Evolutionary conservation across 2,888 invertebrate genomes (phyloP).

Genomic region (Andrena trimmerana): DNA sequence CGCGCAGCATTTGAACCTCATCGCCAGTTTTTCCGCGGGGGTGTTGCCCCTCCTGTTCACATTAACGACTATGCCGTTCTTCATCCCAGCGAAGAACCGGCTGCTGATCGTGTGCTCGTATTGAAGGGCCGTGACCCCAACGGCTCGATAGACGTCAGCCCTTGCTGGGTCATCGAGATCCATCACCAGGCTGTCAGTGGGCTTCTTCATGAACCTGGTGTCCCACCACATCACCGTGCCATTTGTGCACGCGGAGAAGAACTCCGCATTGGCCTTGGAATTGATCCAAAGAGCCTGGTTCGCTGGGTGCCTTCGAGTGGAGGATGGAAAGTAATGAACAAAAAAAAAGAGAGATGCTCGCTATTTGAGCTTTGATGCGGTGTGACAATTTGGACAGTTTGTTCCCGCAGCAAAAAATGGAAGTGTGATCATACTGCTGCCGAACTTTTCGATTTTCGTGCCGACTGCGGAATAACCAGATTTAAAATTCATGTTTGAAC

Average conservation of each 20-base stretch:
- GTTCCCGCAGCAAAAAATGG: too few species aligned
- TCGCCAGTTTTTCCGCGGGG: conserved; percentile 90
- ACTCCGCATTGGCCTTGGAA: conserved; percentile 96
- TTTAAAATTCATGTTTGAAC: too few species aligned
- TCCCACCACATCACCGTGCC: conserved; percentile 96
- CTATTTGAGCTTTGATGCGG: too few species aligned
- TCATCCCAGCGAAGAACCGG: conserved; percentile 90
- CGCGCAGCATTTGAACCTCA: conserved; percentile 86
- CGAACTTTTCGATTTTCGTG: too few species aligned
- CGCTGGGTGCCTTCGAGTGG: conserved; percentile 62
- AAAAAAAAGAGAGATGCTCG: too few species aligned
- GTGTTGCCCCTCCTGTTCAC: conserved; percentile 90
- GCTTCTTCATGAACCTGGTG: conserved; percentile 90
- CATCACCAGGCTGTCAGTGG: conserved; percentile 90
- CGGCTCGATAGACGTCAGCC: conserved; percentile 87
- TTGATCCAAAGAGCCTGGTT: conserved; percentile 92
- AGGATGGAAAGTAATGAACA: background rate
- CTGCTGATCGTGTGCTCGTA: conserved; percentile 94
- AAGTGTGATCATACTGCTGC: too few species aligned
- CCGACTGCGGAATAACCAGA: too few species aligned
- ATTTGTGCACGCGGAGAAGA: conserved; percentile 96
- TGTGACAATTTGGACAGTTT: too few species aligned
- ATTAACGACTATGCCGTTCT: conserved; percentile 88
- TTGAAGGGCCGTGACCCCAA: conserved; percentile 91
- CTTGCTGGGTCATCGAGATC: conserved; percentile 89